phyloP scores from a whole-genome alignment of 2,888 invertebrate species.

The Trachelus troglodyta region DNA sequence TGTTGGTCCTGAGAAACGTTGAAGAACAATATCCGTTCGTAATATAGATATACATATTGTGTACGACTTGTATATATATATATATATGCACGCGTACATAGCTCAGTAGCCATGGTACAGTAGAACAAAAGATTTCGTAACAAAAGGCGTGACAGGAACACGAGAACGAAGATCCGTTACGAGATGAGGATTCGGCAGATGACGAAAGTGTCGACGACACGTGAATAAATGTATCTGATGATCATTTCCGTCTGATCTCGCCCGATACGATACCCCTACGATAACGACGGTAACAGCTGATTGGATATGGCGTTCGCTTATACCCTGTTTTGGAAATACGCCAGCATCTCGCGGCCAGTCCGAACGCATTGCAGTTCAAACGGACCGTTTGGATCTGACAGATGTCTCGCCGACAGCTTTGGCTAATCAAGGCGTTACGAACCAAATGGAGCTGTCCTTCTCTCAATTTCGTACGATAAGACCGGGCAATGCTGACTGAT shows the following conservation, averaged over 20 bases:
- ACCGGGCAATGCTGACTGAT: background rate
- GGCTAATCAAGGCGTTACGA: background rate
- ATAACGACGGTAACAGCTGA: background rate
- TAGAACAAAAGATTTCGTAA: background rate
- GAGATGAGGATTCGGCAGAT: background rate
- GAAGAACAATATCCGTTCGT: background rate
- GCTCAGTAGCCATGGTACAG: background rate
- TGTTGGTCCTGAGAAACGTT: background rate
- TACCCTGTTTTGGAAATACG: background rate
- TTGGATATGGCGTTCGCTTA: background rate
- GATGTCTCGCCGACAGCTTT: background rate
- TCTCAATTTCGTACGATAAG: background rate
- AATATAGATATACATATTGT: background rate
- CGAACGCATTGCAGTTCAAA: background rate
- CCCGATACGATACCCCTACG: no score
- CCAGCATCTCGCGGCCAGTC: background rate
- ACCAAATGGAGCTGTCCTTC: background rate
- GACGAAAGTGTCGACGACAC: background rate
- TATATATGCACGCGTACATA: background rate
- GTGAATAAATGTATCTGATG: background rate
- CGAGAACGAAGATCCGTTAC: background rate
- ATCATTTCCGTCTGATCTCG: background rate
- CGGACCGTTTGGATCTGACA: background rate
- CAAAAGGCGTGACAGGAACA: background rate
- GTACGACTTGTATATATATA: no score